Percentiles rank a stretch among this genome's conserved stretches.
phyloP scores from a whole-genome alignment of 2,888 invertebrate species.

The Caenorhabditis japonica region DNA sequence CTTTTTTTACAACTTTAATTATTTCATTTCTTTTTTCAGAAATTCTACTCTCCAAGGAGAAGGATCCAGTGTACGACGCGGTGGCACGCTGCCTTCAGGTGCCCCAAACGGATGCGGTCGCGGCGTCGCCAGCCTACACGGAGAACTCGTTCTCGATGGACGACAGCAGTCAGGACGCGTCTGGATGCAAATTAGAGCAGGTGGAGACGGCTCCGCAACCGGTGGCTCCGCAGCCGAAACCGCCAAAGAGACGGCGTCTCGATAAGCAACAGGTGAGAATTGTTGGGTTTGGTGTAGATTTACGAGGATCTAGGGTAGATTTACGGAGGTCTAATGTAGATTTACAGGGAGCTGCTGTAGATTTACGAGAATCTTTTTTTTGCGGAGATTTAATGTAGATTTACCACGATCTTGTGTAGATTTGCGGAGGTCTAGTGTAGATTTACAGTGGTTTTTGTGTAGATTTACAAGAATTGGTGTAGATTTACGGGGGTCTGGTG shows the following conservation, averaged over 20 bases:
- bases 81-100: slow-evolving; percentile 32
- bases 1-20: no score
- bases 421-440: no score
- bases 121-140: slow-evolving; percentile 46
- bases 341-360: no score
- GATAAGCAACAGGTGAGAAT: slow-evolving; percentile 13
- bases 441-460: no score
- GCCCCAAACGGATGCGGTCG: slow-evolving; percentile 58
- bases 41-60: slow-evolving; percentile 21
- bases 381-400: no score
- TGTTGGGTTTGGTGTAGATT: no score
- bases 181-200: slow-evolving; percentile 17
- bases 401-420: no score
- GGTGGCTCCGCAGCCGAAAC: neutral
- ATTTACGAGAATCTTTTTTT: no score
- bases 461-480: no score
- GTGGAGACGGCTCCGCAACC: neutral
- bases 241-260: slow-evolving; percentile 5
- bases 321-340: no score
- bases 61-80: slow-evolving; percentile 20
- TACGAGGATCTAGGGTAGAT: no score
- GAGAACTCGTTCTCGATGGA: slow-evolving; percentile 50
- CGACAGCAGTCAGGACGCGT: slow-evolving; percentile 45
- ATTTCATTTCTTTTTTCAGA: slow-evolving; percentile 1
- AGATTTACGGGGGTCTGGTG: no score